A percentile compares a stretch with the other conserved stretches of the same genome.
Conservation (phyloP, 2,113 vertebrate genomes). For the Astur gentilis region DNA sequence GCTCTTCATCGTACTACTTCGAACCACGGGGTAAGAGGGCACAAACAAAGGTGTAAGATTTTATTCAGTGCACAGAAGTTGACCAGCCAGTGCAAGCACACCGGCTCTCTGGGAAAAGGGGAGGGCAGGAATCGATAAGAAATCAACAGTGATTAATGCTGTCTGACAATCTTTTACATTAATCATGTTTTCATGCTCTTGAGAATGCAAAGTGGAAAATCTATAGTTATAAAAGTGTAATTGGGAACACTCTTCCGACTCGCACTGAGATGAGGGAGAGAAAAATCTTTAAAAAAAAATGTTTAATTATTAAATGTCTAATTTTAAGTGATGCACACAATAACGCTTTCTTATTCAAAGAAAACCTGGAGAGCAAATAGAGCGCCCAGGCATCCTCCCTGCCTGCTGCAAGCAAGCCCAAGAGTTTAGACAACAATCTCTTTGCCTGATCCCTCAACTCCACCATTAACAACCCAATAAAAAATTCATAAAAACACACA, state of each 20-base stretch:
- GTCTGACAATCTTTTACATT: conserved; percentile 65
- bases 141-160: conserved; percentile 67
- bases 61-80: conserved; percentile 32
- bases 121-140: conserved; percentile 30
- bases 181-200: conserved; percentile 50
- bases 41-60: not conserved
- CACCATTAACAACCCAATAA: not conserved
- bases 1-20: not conserved
- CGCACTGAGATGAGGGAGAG: not conserved
- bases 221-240: conserved; percentile 56
- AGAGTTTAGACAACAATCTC: not conserved
- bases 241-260: conserved; percentile 33
- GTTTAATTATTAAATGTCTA: not conserved
- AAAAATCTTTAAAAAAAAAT: not conserved
- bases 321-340: not conserved
- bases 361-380: not conserved
- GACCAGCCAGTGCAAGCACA: not conserved
- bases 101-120: not conserved
- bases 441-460: not conserved
- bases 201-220: conserved; percentile 49
- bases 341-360: not conserved
- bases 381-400: not conserved
- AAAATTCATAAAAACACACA: conserved; percentile 4
- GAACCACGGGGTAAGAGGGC: not conserved
- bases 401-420: not conserved